Base-by-base conservation (phyloP, 1,140 invertebrate species). In the Caenorhabditis tropicalis region DNA sequence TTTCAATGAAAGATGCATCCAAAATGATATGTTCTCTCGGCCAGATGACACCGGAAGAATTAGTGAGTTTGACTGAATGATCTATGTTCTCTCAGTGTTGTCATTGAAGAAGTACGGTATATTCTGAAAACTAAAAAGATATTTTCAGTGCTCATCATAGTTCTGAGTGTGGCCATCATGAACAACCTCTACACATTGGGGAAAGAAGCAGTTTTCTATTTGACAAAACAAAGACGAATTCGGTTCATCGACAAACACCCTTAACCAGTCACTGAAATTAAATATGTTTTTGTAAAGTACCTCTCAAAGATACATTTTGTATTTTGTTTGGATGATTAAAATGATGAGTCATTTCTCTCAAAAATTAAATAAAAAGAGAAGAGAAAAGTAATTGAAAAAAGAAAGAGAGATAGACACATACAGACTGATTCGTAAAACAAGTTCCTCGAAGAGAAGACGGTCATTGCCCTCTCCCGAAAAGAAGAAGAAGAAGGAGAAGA, bases 161-260 rank as follows among this genome's bases (percentile, higher is more conserved):
- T 74, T 31, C 65, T 74, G 16, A 12, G 19, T 10, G 1, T 74
- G 7, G 65, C 65, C 3, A 43, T 74, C 24, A n/a, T 74, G 15
- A 74, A 74, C 15, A 74, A 74, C 36, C 9, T 74, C 19, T 74
- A 74, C 65, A 74, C 65, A 12, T 9, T 74, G 33, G 3, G 15
- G 7, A 24, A 2, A 4, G 10, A 16, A 10, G 7, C 27, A 6
- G 24, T 74, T 10, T 19, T 31, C 3, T 74, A 74, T 29, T 24
- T 74, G 36, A 74, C 24, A n/a, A 43, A 31, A 33, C 65, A 74
- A 10, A 29, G 65, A n/a, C 33, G n/a, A 24, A 74, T 74, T 74
- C 65, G 65, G n/a, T 74, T 74, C 36, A 46, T 74, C 24, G 33
- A 74, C n/a, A 74, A 74, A 46, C 65, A 74, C n/a, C 33, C 7